Base-by-base conservation (phyloP, 2,888 invertebrate species). In the Lithosia quadra region DNA sequence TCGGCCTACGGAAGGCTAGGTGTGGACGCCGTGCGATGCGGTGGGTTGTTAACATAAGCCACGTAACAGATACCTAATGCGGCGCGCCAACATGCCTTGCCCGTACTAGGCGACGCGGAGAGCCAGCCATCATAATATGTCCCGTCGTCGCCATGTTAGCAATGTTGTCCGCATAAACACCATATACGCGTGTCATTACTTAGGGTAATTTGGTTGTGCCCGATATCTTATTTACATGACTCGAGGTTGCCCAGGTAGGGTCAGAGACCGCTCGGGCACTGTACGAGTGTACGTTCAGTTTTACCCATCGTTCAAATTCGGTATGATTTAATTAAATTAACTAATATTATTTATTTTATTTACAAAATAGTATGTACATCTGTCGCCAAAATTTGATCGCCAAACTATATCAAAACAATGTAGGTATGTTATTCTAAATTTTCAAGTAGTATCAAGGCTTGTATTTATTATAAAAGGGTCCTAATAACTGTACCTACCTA, bases 151-250 rank as follows among this genome's bases (percentile, higher is more conserved):
- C 81, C 83, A 76, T 83, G 73, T 82, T 73, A 68, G 77, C 73
- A 53, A 75, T 64, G 74, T 71, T 68, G 84, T 60, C 68, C 71
- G 67, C 78, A 78, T 78, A 75, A 83, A 79, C 80, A 69, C 87
- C 86, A 71, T 85, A 84, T 82, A 84, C 67, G 86, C 62, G 69
- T 49, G 67, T 71, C 85, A 84, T 85, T 85, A 83, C 82, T 79
- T 81, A 85, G 75, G 81, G 77, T 83, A 83, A 86, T 85, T 76
- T 22, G 22, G 22, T 22, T 55, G 24, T 21, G 28, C 53, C 69
- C 69, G 84, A 83, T 83, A 80, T 84, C 84, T 86, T 80, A 81
- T 83, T 84, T 81, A 80, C 81, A 84, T 84, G 80, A 64, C 65
- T 53, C 65, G 77, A 80, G 80, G 78, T 71, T 67, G 76, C 63